Conservation (phyloP, 2,797 vertebrate genomes). For the Cossypha polioptera region DNA sequence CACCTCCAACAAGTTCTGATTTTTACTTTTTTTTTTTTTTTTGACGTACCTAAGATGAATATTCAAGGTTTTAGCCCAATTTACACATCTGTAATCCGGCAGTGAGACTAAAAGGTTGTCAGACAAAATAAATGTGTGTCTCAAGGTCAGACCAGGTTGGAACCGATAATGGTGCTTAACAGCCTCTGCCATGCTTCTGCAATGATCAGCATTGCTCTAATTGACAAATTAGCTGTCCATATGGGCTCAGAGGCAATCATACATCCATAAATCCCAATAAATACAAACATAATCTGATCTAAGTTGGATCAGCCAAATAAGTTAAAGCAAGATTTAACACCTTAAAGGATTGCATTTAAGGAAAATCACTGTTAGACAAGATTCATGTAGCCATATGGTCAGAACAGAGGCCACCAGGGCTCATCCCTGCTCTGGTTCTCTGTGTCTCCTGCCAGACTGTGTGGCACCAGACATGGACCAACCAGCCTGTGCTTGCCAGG, state of each 20-base stretch:
- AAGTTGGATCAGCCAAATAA: conserved; percentile 74
- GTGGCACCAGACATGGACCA: rapidly evolving
- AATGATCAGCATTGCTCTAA: conserved; percentile 73
- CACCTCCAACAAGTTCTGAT: conserved; percentile 17
- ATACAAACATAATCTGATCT: conserved; percentile 77
- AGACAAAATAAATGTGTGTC: conserved; percentile 72
- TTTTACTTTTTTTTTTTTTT: neutral
- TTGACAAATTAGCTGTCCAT: conserved; percentile 77
- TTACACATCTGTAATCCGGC: conserved; percentile 70
- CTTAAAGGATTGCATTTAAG: conserved; percentile 62
- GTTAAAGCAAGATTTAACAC: conserved; percentile 71
- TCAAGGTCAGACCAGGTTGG: conserved; percentile 71
- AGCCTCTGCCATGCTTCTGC: conserved; percentile 45
- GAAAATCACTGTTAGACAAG: conserved; percentile 57
- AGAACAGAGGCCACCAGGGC: neutral
- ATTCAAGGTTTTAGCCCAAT: conserved; percentile 62
- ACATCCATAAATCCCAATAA: conserved; percentile 75
- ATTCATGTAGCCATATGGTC: neutral
- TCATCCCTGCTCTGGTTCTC: rapidly evolving
- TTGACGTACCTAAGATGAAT: conserved; percentile 59
- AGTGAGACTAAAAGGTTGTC: conserved; percentile 71
- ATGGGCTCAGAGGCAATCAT: conserved; percentile 74
- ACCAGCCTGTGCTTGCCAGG: neutral
- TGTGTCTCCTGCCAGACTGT: rapidly evolving
- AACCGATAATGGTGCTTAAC: conserved; percentile 67